These are phyloP conservation scores for Siphamia tubifer DNA, from an alignment of 2,113 vertebrate species.

Conservation along the genomic window DNA sequence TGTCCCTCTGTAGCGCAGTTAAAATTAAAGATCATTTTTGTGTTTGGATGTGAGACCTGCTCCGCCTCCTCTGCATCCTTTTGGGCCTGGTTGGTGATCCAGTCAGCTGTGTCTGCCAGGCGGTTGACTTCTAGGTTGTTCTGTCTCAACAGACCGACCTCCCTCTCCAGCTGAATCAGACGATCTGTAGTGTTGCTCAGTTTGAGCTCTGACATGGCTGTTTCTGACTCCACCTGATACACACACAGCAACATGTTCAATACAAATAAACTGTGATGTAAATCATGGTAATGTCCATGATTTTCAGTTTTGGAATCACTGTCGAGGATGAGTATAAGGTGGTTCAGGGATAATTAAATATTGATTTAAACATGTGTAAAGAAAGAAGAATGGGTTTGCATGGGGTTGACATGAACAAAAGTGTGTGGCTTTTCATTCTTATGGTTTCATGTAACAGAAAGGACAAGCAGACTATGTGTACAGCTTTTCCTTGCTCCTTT, in stretches of 20 bases:
- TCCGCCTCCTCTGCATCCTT: conserved; percentile 81
- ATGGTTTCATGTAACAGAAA: too few species aligned
- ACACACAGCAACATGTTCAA: not conserved
- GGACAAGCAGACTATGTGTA: too few species aligned
- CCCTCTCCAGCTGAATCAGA: conserved; percentile 84
- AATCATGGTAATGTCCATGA: not conserved
- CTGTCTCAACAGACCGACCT: conserved; percentile 82
- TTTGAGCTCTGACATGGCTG: conserved; percentile 85
- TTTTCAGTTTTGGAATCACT: too few species aligned
- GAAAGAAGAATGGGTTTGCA: too few species aligned
- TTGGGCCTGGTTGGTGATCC: conserved; percentile 61
- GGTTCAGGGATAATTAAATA: too few species aligned
- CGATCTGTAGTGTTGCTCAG: conserved; percentile 86
- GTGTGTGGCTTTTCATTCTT: too few species aligned
- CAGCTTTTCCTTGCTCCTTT: too few species aligned
- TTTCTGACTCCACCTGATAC: conserved; percentile 89
- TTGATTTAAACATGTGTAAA: too few species aligned
- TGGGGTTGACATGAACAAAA: too few species aligned
- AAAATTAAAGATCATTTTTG: not conserved
- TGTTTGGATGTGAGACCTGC: conserved; percentile 68
- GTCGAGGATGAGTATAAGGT: too few species aligned
- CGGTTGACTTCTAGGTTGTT: conserved; percentile 78
- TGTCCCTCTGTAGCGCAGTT: too few species aligned
- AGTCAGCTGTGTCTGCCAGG: conserved; percentile 71
- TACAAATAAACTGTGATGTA: not conserved